A percentile compares a stretch with the other conserved stretches of the same genome.
phyloP scores from a whole-genome alignment of 2,888 invertebrate species.

The Agrotis segetum region DNA sequence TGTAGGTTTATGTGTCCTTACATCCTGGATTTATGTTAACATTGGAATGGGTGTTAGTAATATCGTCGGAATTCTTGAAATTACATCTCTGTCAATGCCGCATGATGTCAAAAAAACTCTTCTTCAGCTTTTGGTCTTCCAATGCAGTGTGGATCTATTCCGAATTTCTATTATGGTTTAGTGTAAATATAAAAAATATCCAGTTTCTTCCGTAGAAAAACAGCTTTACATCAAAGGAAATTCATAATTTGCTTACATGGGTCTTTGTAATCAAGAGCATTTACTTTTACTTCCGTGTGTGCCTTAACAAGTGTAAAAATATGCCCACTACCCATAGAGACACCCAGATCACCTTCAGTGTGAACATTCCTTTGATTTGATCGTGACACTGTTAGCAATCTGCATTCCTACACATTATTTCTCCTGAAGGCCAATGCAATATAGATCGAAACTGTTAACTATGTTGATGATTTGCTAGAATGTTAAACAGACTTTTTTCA shows the following conservation, averaged over 20 bases:
- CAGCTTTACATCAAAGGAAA: neutral
- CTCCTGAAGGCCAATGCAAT: conserved; percentile 18
- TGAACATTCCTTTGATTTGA: conserved; percentile 47
- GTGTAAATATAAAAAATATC: no score
- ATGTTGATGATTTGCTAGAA: conserved; percentile 13
- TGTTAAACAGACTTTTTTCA: neutral
- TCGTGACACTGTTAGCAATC: conserved; percentile 44
- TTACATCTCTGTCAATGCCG: conserved; percentile 20
- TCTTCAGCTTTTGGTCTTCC: no score
- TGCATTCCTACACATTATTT: conserved; percentile 43
- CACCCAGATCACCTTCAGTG: conserved; percentile 43
- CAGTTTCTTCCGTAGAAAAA: no score
- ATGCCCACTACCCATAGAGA: conserved; percentile 11
- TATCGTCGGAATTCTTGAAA: conserved; percentile 6
- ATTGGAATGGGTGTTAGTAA: conserved; percentile 1
- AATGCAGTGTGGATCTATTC: no score
- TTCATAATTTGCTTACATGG: neutral
- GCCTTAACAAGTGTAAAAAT: neutral
- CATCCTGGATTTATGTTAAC: conserved; percentile 21
- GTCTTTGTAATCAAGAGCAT: conserved; percentile 10
- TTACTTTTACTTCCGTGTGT: conserved; percentile 45
- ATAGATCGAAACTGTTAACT: conserved; percentile 10
- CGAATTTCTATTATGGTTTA: no score
- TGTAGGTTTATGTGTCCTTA: conserved; percentile 53
- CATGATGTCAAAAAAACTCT: neutral